Evolutionary conservation across 2,797 vertebrate genomes (phyloP), one percentile per base, ranked within the genome.

Genomic region (Eidolon dupreanum): DNA sequence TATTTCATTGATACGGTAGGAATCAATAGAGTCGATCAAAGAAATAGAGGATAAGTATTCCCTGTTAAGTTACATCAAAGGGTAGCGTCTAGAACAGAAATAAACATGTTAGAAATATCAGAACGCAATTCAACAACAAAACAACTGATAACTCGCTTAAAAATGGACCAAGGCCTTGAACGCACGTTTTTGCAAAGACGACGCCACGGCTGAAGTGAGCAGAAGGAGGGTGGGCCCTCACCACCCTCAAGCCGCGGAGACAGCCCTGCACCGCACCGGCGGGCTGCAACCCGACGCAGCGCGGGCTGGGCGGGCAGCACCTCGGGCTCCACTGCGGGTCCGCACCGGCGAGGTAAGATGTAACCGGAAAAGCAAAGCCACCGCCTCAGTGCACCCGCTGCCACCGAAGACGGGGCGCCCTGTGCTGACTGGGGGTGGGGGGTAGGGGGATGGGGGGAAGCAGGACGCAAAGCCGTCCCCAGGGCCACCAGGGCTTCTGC

Each of bases 401-500:
- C 53, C 28, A 38, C 38, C 49, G 51, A 20, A 15, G 33, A 75
- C 22, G 70, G 70, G 10, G 41, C 5, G 15, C 3, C 41, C 31
- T 2, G 31, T 13, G 53, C 15, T 46, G 11, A 7, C 28, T 8
- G 6, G 43, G 43, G 43, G 43, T 12, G 43, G 43, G 10, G 43
- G 43, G 43, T 6, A 6, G 38, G 38, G 38, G 38, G 4, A 2
- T 0, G 20, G 6, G n/a, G 12, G 5, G 24, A 17, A 24, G 20
- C 43, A 36, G 31, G 38, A 1, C 2, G 19, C n/a, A 0, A 16
- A 28, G 43, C 71, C 26, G 4, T 10, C 55, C 51, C 22, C 1
- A 0, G 16, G 0, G 5, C 6, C 55, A 41, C 22, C 1, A 0
- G 16, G 1, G 5, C 6, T 3, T 38, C 13, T 2, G 8, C 0